Conservation (phyloP, 1,140 invertebrate genomes). For the Tribolium madens region DNA sequence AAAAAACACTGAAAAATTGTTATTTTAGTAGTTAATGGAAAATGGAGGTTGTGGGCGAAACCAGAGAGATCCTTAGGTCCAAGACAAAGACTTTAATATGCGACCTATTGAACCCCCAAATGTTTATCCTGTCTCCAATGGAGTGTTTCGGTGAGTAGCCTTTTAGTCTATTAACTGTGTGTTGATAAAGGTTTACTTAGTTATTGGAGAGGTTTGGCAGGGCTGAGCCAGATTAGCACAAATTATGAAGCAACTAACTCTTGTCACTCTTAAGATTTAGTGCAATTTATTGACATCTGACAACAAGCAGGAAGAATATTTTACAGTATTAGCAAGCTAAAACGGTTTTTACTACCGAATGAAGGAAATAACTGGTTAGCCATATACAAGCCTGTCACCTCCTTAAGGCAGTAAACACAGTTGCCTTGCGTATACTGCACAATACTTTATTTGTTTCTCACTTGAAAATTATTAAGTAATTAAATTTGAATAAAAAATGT, state of each 20-base stretch:
- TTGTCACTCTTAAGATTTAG: no score
- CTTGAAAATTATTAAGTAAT: no score
- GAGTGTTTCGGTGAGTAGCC: constrained; percentile 68
- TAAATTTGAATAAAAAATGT: no score
- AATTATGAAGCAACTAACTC: constrained; percentile 66
- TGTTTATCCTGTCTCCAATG: constrained; percentile 71
- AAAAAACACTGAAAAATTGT: not conserved
- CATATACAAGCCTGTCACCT: no score
- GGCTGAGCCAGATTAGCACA: constrained; percentile 67
- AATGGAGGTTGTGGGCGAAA: constrained; percentile 21
- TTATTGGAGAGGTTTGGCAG: constrained; percentile 77
- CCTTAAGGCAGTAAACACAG: no score
- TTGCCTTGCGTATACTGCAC: no score
- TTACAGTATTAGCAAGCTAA: no score
- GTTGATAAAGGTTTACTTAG: constrained; percentile 61
- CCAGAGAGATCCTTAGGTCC: constrained; percentile 61
- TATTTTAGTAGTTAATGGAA: constrained; percentile 1
- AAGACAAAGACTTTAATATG: constrained; percentile 68
- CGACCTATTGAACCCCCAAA: constrained; percentile 71
- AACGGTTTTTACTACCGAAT: no score
- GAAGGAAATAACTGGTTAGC: no score
- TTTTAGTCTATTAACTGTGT: not conserved
- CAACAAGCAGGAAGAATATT: no score
- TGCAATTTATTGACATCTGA: no score
- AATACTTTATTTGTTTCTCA: no score